These are phyloP conservation scores for Latrodectus elegans DNA, from an alignment of 2,888 invertebrate species.

Conservation along the genomic window DNA sequence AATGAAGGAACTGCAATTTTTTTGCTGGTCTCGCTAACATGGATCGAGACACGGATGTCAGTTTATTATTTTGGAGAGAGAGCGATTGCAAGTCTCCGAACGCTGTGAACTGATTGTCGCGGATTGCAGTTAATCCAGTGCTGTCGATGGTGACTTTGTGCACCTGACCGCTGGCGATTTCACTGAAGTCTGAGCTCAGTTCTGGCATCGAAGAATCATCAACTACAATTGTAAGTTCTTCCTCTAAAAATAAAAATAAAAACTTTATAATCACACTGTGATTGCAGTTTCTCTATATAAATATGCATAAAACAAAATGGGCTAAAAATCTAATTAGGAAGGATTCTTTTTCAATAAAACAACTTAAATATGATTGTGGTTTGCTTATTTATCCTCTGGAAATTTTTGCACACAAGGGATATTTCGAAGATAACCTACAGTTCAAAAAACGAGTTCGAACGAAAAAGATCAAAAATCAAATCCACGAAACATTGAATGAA, in stretches of 20 bases:
- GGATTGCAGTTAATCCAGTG: conserved; percentile 26
- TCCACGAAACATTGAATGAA: no score
- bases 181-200: conserved; percentile 23
- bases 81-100: conserved; percentile 43
- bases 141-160: conserved; percentile 52
- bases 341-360: no score
- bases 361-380: no score
- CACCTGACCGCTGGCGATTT: conserved; percentile 41
- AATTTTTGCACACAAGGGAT: no score
- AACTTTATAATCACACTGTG: no score
- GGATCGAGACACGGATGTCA: conserved; percentile 40
- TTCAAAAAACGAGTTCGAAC: no score
- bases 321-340: no score
- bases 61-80: conserved; percentile 56
- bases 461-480: no score
- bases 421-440: no score
- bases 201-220: conserved; percentile 49
- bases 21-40: conserved; percentile 49
- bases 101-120: conserved; percentile 14
- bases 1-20: conserved; percentile 40
- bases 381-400: no score
- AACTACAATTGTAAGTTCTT: conserved; percentile 48
- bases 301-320: no score
- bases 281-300: no score
- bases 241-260: conserved; percentile 17